Percentiles rank a stretch among this genome's conserved stretches.
These are phyloP conservation scores for Erebia aethiops DNA, from an alignment of 2,888 invertebrate species.

Conservation along the genomic window DNA sequence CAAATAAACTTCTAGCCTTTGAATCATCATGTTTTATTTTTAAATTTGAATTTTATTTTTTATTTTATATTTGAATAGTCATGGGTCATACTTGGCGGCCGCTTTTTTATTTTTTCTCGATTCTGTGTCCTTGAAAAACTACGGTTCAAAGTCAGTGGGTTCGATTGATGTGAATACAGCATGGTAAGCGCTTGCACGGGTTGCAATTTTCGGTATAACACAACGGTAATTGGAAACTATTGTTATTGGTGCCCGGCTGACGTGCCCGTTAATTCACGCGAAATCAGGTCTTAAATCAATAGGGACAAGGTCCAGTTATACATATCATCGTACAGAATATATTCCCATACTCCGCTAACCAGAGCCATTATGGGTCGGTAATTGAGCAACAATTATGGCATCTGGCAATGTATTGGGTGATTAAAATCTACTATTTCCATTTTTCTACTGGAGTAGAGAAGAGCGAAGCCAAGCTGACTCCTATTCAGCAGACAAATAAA, in stretches of 20 bases:
- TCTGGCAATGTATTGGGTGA: neutral
- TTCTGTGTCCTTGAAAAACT: no score
- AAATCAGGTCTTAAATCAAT: neutral
- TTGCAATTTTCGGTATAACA: slow-evolving; percentile 27
- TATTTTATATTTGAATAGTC: no score
- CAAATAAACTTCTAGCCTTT: no score
- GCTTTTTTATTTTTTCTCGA: no score
- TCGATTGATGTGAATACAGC: slow-evolving; percentile 1
- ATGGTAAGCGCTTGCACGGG: slow-evolving; percentile 20
- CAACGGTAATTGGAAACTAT: slow-evolving; percentile 26
- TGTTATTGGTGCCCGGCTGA: slow-evolving; percentile 8
- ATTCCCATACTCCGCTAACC: neutral
- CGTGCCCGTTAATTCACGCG: neutral
- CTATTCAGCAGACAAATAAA: no score
- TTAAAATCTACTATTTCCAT: neutral
- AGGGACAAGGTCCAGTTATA: neutral
- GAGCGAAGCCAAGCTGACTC: no score
- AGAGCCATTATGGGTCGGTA: slow-evolving; percentile 11
- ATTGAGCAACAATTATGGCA: slow-evolving; percentile 11
- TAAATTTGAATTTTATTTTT: no score
- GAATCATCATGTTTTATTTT: no score
- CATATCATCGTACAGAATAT: neutral
- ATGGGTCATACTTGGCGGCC: no score
- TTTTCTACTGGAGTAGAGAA: neutral
- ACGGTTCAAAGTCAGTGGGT: neutral